Conservation (phyloP, 2,888 invertebrate genomes). For the Tenodera sinensis region DNA sequence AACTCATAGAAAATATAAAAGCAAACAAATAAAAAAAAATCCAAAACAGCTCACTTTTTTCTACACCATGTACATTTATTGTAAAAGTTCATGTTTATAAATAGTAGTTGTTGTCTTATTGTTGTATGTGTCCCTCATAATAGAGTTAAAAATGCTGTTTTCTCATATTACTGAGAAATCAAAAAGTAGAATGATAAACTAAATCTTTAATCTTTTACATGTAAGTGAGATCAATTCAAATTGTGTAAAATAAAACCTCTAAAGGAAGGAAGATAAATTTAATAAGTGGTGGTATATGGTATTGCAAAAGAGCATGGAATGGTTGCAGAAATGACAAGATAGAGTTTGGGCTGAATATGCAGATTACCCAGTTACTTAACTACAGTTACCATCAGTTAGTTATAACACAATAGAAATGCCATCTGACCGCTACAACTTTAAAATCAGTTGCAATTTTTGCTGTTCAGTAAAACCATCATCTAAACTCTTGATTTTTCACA, state of each 20-base stretch:
- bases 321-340: neutral
- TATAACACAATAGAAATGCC: neutral
- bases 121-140: neutral
- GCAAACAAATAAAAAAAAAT: neutral
- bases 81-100: slow-evolving; percentile 20
- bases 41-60: slow-evolving; percentile 28
- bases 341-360: neutral
- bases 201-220: neutral
- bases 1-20: neutral
- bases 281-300: neutral
- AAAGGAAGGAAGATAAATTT: neutral
- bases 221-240: neutral
- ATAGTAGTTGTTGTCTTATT: neutral
- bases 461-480: neutral
- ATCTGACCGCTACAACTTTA: neutral
- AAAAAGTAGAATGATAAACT: neutral
- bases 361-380: neutral
- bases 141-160: neutral
- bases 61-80: slow-evolving; percentile 26
- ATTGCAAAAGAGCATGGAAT: neutral
- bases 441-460: neutral
- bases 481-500: neutral
- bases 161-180: neutral
- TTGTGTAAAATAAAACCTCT: neutral
- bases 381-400: neutral